A percentile compares a stretch with the other conserved stretches of the same genome.
These are phyloP conservation scores for Melolontha melolontha DNA, from an alignment of 2,888 invertebrate genomes.

Conservation along the genomic window DNA sequence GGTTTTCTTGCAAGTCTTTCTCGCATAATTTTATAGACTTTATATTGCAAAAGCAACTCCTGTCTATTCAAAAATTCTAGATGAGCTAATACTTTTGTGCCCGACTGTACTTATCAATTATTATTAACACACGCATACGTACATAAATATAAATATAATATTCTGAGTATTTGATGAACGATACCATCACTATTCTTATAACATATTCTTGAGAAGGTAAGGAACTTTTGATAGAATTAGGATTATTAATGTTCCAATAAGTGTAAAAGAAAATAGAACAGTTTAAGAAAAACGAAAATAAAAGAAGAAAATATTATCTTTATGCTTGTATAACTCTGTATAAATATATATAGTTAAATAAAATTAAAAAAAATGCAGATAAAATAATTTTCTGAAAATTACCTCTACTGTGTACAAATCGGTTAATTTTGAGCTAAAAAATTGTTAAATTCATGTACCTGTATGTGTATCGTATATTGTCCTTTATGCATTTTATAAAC, in stretches of 20 bases:
- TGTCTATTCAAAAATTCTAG: neutral
- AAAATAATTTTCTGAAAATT: constrained; percentile 25
- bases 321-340: constrained; percentile 32
- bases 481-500: constrained; percentile 24
- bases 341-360: constrained; percentile 29
- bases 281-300: constrained; percentile 15
- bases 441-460: constrained; percentile 35
- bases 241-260: constrained; percentile 31
- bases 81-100: too few relatives aligned
- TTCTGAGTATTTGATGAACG: constrained; percentile 21
- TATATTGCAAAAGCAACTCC: neutral
- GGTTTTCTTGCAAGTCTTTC: too few relatives aligned
- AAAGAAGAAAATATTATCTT: constrained; percentile 14
- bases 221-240: constrained; percentile 20
- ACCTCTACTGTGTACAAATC: constrained; percentile 28
- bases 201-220: neutral
- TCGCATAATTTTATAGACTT: too few relatives aligned
- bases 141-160: constrained; percentile 5
- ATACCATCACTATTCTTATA: constrained; percentile 29
- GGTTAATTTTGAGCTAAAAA: constrained; percentile 26
- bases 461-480: constrained; percentile 33
- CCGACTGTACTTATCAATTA: constrained; percentile 10
- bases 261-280: constrained; percentile 29
- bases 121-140: constrained; percentile 4
- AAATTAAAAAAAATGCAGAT: neutral